A percentile compares a stretch with the other conserved stretches of the same genome.
Conservation (phyloP, 1,140 invertebrate species). For the Trichonephila inaurata region DNA sequence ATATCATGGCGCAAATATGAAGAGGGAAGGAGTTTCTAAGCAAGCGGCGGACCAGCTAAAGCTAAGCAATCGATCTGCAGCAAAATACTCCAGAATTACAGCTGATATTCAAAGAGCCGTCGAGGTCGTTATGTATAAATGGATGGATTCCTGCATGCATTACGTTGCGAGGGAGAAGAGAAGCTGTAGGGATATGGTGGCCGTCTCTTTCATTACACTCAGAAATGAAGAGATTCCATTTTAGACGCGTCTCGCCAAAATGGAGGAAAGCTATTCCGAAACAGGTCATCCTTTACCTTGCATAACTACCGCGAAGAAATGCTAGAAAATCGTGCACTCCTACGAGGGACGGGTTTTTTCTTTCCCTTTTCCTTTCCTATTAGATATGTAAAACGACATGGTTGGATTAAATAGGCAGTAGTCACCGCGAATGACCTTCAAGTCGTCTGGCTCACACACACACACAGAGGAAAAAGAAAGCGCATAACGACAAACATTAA, state of each 20-base stretch:
- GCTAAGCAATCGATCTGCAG: slow-evolving; percentile 75
- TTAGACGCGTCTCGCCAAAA: slow-evolving; percentile 58
- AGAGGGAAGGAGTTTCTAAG: slow-evolving; percentile 35
- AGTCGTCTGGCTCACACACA: slow-evolving; percentile 21
- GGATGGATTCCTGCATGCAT: slow-evolving; percentile 68
- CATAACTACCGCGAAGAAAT: slow-evolving; percentile 30
- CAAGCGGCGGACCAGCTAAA: slow-evolving; percentile 37
- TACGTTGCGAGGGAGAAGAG: slow-evolving; percentile 11
- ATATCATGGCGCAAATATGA: slow-evolving; percentile 69
- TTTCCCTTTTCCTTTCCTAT: slow-evolving; percentile 6
- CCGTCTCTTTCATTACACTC: slow-evolving; percentile 33
- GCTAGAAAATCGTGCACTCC: slow-evolving; percentile 42
- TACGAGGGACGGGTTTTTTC: slow-evolving; percentile 54
- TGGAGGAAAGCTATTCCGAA: slow-evolving; percentile 14
- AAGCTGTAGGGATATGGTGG: not conserved
- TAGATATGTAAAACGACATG: slow-evolving; percentile 46
- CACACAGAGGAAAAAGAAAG: slow-evolving; percentile 28
- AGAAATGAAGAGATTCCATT: slow-evolving; percentile 50
- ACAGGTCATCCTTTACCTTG: slow-evolving; percentile 48
- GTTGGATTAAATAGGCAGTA: slow-evolving; percentile 59
- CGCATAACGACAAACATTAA: slow-evolving; percentile 49
- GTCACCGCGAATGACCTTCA: slow-evolving; percentile 54
- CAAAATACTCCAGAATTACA: slow-evolving; percentile 76
- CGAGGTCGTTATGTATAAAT: slow-evolving; percentile 75
- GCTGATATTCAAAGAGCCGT: slow-evolving; percentile 75